phyloP scores from a whole-genome alignment of 2,797 vertebrate genomes.

The Tragelaphus eurycerus region DNA sequence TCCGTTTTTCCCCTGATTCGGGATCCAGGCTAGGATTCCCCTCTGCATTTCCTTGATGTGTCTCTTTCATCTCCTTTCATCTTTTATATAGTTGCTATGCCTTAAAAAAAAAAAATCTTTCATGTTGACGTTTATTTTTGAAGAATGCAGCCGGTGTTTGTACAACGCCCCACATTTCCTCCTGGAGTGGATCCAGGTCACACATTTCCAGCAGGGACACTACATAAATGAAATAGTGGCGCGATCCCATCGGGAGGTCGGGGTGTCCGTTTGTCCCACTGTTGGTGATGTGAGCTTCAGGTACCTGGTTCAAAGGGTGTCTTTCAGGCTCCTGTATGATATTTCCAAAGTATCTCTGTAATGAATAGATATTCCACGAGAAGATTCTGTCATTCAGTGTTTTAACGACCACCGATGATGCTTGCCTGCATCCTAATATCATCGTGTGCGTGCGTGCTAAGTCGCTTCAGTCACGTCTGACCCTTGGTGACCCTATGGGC shows the following conservation, averaged over 20 bases:
- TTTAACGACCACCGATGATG: neutral
- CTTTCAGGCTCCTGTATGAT: neutral
- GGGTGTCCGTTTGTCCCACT: accelerated
- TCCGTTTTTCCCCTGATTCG: no score
- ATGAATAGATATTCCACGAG: neutral
- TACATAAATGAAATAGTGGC: neutral
- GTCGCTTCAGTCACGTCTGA: neutral
- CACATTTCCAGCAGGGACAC: neutral
- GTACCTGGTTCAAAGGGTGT: no score
- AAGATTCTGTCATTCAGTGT: neutral
- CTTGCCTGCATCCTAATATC: no score
- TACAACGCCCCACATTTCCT: neutral
- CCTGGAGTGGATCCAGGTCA: neutral
- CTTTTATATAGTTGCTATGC: neutral
- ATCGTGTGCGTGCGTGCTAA: neutral
- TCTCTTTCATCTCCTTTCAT: neutral
- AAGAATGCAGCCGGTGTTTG: neutral
- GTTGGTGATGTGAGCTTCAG: neutral
- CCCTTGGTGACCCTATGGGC: neutral
- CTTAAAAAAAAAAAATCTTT: neutral
- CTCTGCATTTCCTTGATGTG: neutral
- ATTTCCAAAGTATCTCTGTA: neutral
- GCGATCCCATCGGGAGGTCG: accelerated
- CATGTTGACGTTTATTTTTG: constrained; percentile 8
- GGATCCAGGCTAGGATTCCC: neutral